phyloP scores from a whole-genome alignment of 2,888 invertebrate genomes.

The Polydrusus tereticollis region DNA sequence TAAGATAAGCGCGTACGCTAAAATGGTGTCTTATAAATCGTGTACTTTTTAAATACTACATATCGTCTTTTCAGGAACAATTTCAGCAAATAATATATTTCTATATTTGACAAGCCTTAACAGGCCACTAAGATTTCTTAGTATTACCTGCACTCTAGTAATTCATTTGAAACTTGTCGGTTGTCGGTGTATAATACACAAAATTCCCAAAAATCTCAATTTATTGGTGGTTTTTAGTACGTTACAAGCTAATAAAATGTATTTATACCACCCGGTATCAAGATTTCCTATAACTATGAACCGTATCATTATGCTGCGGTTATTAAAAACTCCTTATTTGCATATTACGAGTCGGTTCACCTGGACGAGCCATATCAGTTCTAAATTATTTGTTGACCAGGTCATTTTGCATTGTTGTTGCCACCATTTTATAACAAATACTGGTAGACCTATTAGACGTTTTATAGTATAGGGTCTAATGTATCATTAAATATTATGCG shows the following conservation, averaged over 20 bases:
- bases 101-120: too few relatives aligned
- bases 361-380: slow-evolving; percentile 1
- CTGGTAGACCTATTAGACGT: neutral
- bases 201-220: neutral
- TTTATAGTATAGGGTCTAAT: neutral
- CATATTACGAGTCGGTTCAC: slow-evolving; percentile 7
- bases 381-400: slow-evolving; percentile 14
- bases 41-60: too few relatives aligned
- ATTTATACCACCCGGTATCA: neutral
- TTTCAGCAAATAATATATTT: too few relatives aligned
- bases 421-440: slow-evolving; percentile 5
- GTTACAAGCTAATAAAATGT: neutral
- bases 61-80: too few relatives aligned
- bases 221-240: neutral
- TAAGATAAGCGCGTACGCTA: too few relatives aligned
- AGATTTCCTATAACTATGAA: neutral
- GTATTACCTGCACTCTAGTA: too few relatives aligned
- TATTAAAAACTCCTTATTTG: slow-evolving; percentile 2
- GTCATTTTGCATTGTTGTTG: slow-evolving; percentile 17
- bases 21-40: too few relatives aligned
- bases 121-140: too few relatives aligned
- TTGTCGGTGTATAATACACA: too few relatives aligned
- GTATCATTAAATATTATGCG: neutral
- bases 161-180: too few relatives aligned
- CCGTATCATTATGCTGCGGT: slow-evolving; percentile 1